Evolutionary conservation across 2,797 vertebrate species (phyloP).

Genomic region (Peromyscus melanophrys): DNA sequence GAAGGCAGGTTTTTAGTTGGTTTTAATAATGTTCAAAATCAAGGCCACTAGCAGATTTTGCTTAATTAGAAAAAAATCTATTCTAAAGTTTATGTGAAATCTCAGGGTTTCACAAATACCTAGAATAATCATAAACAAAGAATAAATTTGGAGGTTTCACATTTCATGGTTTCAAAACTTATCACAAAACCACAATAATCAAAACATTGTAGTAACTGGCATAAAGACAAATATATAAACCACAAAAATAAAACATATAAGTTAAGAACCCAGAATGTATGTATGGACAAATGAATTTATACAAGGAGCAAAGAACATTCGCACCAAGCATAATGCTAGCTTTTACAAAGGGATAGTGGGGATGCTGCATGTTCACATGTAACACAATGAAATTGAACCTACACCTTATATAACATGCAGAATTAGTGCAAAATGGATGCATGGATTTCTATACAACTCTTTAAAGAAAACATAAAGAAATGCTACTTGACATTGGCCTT

Average conservation of each 20-base stretch:
- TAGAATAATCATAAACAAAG: slow-evolving; percentile 16
- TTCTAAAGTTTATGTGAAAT: not conserved
- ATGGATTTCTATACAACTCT: not conserved
- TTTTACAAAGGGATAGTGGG: not conserved
- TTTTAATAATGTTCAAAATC: slow-evolving; percentile 33
- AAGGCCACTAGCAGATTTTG: not conserved
- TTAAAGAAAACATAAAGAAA: not conserved
- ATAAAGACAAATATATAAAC: not conserved
- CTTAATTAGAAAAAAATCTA: not conserved
- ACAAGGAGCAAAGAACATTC: not conserved
- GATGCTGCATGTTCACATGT: not conserved
- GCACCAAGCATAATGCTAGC: not conserved
- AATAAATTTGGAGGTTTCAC: not conserved
- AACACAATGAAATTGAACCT: not conserved
- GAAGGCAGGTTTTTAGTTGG: not conserved
- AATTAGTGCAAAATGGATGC: not conserved
- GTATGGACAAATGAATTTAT: not conserved
- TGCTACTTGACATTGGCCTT: no score
- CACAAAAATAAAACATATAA: not conserved
- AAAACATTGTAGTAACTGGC: not conserved
- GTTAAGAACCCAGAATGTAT: not conserved
- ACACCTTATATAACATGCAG: not conserved
- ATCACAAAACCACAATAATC: not conserved
- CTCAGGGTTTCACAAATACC: not conserved
- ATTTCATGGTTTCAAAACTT: slow-evolving; percentile 44